Evolutionary conservation across 2,113 vertebrate species (phyloP).

Genomic region (Hemibagrus wyckioides): DNA sequence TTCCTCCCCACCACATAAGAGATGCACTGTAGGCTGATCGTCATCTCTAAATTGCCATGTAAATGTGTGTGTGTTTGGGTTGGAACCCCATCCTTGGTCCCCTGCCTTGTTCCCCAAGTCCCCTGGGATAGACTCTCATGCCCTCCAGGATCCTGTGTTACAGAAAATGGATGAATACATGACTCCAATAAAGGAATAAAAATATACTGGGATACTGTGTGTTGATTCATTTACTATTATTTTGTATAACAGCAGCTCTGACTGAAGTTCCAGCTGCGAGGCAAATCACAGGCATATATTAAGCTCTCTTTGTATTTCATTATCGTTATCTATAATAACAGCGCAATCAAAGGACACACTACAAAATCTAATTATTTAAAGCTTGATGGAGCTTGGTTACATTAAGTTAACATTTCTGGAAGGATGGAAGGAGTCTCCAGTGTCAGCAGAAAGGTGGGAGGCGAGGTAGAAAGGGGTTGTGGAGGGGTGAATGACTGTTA

Average conservation of each 20-base stretch:
- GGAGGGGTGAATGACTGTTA: neutral
- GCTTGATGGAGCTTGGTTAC: neutral
- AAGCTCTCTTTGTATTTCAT: neutral
- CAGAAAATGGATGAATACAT: no score
- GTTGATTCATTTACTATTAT: neutral
- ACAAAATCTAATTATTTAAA: neutral
- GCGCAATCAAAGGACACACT: neutral
- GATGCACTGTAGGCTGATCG: no score
- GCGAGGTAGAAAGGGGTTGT: neutral
- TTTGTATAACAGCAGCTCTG: neutral
- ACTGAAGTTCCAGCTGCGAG: neutral
- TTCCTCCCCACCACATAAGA: no score
- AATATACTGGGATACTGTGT: neutral
- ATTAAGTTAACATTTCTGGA: neutral
- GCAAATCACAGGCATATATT: neutral
- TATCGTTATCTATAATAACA: neutral
- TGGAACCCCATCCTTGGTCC: no score
- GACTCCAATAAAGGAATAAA: slow-evolving; percentile 14
- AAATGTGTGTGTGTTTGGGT: no score
- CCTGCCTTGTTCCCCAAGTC: no score
- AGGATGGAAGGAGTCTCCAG: neutral
- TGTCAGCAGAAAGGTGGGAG: no score
- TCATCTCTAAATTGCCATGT: no score
- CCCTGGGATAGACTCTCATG: no score
- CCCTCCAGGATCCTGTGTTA: no score